Base-by-base conservation (phyloP, 1,140 invertebrate species). In the Trichonephila clavata region DNA sequence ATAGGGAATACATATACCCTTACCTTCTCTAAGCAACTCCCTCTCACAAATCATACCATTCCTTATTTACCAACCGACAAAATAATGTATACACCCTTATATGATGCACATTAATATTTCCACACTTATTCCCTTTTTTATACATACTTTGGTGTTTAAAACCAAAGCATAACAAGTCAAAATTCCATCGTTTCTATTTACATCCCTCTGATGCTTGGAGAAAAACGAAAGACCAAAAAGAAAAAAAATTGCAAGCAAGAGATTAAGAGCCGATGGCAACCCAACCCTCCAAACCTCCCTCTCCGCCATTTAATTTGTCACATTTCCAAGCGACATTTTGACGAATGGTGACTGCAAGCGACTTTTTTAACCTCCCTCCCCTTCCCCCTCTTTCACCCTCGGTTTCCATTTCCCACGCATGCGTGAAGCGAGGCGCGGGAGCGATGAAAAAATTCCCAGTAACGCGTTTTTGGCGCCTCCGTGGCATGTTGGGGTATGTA, bases 381-480 rank as follows among this genome's bases (percentile, higher is more conserved):
- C 13, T 77, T 3, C 32, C 18, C 27, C 27, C 71, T 50, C 50
- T 50, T 50, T 50, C 50, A 50, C 50, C 50, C 50, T 50, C 50
- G 50, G 50, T 13, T 50, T 50, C 50, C 50, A 50, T 77, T 77
- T 77, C 71, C 71, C 27, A 68, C 65, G 65, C 65, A 68, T 68
- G 65, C 65, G 65, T 68, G 65, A n/a, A 39, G 71, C 21, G 65
- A 68, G 65, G 65, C 65, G 65, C 65, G 65, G 71, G 71, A 77
- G 13, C 71, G 24, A 32, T n/a, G 24, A 68, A 24, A 77, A 77
- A 39, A 63, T 21, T 63, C 21, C 21, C 61, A 63, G 61, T 27
- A 32, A 77, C 71, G 71, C 71, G 71, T 77, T 77, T 77, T 77
- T 77, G 71, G 71, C 71, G 71, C 71, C 71, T 77, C 32, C 71